Base-by-base conservation (phyloP, 23 tunicate genomes). In the Trididemnum clinides region DNA sequence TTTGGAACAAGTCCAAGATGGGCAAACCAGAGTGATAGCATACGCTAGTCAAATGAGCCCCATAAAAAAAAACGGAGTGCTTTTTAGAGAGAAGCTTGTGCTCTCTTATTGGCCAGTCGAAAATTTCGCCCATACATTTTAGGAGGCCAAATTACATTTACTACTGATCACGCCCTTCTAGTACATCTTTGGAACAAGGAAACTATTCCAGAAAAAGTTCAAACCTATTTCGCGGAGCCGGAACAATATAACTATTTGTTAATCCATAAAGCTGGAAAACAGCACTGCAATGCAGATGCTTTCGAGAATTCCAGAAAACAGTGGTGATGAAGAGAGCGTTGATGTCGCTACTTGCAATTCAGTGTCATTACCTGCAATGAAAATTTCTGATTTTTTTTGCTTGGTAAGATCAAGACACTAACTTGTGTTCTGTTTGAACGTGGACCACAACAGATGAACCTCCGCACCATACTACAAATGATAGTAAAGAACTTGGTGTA, bases 161-260 rank as follows among this genome's bases (percentile, higher is more conserved):
- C 65, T 0, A 72, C 82, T 0, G 89, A 85, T 37, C 89, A 85
- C 25, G 82, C 89, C 0, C 28, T 82, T 23, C 89, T 73, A 0
- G 27, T 21, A 15, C 22, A 62, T 4, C 27, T 21, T 12, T 15
- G 69, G 6, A 62, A 62, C 6, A 62, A 62, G 27, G 69, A 62
- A 4, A 12, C 27, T 62, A 62, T 62, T 21, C 69, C 69, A 4
- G 69, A 62, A 15, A 62, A 62, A 62, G 69, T 62, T 4, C 69
- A 62, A 62, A 26, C 69, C 21, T 62, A 62, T 62, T 62, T 62
- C 21, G 26, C 27, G 4, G 27, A 62, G 21, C 21, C 21, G 27
- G 69, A 62, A 21, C 69, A 62, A 21, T 62, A 62, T 62, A 26
- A 62, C 27, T n/a, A n/a, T n/a, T n/a, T n/a, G n/a, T n/a, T n/a